Base-by-base conservation (phyloP, 2,888 invertebrate species). In the Aspidiotus rigidus region DNA sequence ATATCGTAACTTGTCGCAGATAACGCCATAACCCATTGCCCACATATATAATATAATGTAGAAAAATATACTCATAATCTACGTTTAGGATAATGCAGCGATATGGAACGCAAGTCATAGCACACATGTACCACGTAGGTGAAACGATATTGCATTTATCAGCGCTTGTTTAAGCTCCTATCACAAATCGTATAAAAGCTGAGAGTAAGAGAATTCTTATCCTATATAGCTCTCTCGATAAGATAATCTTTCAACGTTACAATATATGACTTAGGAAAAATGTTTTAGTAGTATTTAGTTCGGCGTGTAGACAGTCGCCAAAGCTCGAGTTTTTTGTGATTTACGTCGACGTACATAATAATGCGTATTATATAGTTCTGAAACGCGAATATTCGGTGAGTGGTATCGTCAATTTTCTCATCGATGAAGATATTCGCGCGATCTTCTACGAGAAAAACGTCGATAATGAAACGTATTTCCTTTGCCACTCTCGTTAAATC, bases 181-280 rank as follows among this genome's bases (percentile, higher is more conserved):
- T 64, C 64, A 64, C 64, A 54, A 64, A 64, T 54, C 64, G 54
- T 64, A 64, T 64, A 64, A 64, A 64, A 64, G 53, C 64, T 54
- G 64, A 64, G 64, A 64, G 64, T 64, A 64, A 64, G 62, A 62
- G 62, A 44, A 54, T 64, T 64, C 64, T 64, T 64, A 64, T 64
- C 64, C 64, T 64, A 54, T 64, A 64, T 64, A 64, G 64, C 64
- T 64, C 64, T 64, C 64, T 64, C 64, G 64, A 64, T 64, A 64
- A 64, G 64, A 64, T 64, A 64, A 64, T 64, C 64, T 64, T 64
- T 64, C 54, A 54, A 49, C 64, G 64, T 64, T 64, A 64, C 64
- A 64, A 64, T 64, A 64, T 64, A 64, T 54, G 64, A 64, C 64
- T 64, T 54, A 64, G 64, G 54, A 54, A 64, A 64, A 64, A 54